These are phyloP conservation scores for Archips crataeganus DNA, from an alignment of 2,888 invertebrate genomes.

Conservation along the genomic window DNA sequence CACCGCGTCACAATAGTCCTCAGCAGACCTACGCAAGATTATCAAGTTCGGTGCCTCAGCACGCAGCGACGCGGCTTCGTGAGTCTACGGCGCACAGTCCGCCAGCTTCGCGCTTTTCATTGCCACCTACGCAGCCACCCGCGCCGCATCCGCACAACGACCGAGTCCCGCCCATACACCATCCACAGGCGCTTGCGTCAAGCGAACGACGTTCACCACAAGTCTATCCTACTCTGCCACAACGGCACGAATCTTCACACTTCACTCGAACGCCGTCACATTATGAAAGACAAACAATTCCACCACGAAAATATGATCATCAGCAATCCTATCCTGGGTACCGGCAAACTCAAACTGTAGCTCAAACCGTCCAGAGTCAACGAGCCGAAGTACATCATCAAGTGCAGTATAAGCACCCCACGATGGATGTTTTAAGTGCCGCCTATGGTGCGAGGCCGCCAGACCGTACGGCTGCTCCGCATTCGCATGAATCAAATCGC, in stretches of 20 bases:
- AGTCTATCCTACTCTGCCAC: constrained; percentile 65
- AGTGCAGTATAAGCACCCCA: constrained; percentile 68
- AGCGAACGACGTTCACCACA: constrained; percentile 66
- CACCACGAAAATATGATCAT: constrained; percentile 76
- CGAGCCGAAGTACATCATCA: constrained; percentile 70
- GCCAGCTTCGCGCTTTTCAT: constrained; percentile 68
- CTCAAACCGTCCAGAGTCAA: constrained; percentile 69
- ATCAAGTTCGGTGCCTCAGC: constrained; percentile 72
- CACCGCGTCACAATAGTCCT: constrained; percentile 67
- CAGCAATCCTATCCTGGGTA: constrained; percentile 80
- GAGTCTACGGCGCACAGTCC: constrained; percentile 70
- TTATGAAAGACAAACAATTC: constrained; percentile 71
- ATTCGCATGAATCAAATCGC: constrained; percentile 65
- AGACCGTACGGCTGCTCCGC: constrained; percentile 68
- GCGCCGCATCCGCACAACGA: constrained; percentile 75
- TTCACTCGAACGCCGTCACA: constrained; percentile 65
- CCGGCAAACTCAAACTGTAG: constrained; percentile 63
- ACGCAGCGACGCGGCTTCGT: constrained; percentile 67
- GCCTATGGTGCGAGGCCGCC: constrained; percentile 68
- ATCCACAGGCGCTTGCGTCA: constrained; percentile 65
- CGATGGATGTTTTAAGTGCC: constrained; percentile 63
- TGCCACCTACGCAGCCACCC: constrained; percentile 62
- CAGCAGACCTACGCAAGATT: constrained; percentile 75
- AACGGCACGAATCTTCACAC: constrained; percentile 72
- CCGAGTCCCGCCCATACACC: constrained; percentile 80